Evolutionary conservation across 2,888 invertebrate genomes (phyloP), one percentile per base, ranked within the genome.

Genomic region (Athetis lepigone): DNA sequence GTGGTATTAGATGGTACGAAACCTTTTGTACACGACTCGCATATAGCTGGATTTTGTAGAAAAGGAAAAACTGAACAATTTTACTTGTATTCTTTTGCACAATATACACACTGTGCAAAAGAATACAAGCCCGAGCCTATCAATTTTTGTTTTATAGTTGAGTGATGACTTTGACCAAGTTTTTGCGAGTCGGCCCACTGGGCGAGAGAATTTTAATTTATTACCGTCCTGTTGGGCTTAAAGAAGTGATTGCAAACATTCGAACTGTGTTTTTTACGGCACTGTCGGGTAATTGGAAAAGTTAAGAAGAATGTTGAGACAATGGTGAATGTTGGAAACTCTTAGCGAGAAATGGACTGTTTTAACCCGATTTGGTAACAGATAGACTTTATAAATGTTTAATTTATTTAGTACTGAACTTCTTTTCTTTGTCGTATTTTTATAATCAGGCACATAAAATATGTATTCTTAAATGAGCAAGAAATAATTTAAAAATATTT

Each of bases 271-370:
- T 84, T 84, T 83, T 76, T 72, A 79, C 43, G 46, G 45, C 59
- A 57, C 67, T 77, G 79, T 78, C 70, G 75, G 72, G 64, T 84
- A 84, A 85, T 84, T 82, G 81, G 77, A 75, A 80, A 85, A 85
- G 71, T 85, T 84, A 47, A 50, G 56, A 52, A 62, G 61, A 60
- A 73, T 71, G 68, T 70, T 65, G 58, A 65, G 68, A 65, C 71
- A 66, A 69, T 64, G 73, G 63, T 19, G 61, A 60, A 65, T 66
- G 70, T 79, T 70, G 59, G 43, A 29, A 7, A 27, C 45, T 16
- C 4, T 19, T 47, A 39, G 51, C 29, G 46, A 6, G 11, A 56
- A 58, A 42, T 59, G 56, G 40, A 62, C 55, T 33, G 27, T 33
- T 40, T 50, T 47, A 19, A 47, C 40, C 39, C 43, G 29, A 45